Conservation (phyloP, 2,888 invertebrate species). For the Sialis lutaria region DNA sequence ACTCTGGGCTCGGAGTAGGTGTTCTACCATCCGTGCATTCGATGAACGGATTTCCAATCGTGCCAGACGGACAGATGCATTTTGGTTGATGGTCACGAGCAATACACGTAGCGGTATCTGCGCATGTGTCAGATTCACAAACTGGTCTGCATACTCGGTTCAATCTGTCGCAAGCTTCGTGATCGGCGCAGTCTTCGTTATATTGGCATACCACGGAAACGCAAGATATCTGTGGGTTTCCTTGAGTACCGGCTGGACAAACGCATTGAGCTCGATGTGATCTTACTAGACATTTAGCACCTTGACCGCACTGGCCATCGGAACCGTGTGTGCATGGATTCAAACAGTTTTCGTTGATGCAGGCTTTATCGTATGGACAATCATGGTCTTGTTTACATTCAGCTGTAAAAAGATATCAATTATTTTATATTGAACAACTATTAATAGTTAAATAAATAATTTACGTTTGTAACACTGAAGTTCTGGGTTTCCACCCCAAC, state of each 20-base stretch:
- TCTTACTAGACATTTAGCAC: constrained; percentile 56
- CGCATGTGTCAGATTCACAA: constrained; percentile 69
- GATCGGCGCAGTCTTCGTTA: constrained; percentile 74
- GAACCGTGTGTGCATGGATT: constrained; percentile 52
- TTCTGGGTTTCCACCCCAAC: constrained; percentile 79
- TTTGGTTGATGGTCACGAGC: constrained; percentile 59
- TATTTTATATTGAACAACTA: constrained; percentile 3
- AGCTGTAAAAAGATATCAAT: constrained; percentile 30
- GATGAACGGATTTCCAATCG: constrained; percentile 60
- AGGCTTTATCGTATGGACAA: constrained; percentile 72
- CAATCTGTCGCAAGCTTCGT: constrained; percentile 68
- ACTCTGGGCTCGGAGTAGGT: constrained; percentile 34
- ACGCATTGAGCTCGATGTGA: constrained; percentile 65
- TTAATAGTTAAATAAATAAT: constrained; percentile 16
- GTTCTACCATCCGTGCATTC: constrained; percentile 35
- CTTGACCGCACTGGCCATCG: constrained; percentile 53
- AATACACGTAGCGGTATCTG: constrained; percentile 56
- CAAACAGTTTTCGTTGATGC: constrained; percentile 61
- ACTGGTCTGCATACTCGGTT: constrained; percentile 70
- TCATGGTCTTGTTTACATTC: constrained; percentile 64
- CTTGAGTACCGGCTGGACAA: constrained; percentile 73
- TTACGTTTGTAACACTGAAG: constrained; percentile 73
- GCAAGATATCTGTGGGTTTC: constrained; percentile 65
- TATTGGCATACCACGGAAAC: constrained; percentile 71
- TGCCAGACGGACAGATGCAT: constrained; percentile 60